Conservation (phyloP, 2,888 invertebrate genomes). For the Muschampia plurimacula region DNA sequence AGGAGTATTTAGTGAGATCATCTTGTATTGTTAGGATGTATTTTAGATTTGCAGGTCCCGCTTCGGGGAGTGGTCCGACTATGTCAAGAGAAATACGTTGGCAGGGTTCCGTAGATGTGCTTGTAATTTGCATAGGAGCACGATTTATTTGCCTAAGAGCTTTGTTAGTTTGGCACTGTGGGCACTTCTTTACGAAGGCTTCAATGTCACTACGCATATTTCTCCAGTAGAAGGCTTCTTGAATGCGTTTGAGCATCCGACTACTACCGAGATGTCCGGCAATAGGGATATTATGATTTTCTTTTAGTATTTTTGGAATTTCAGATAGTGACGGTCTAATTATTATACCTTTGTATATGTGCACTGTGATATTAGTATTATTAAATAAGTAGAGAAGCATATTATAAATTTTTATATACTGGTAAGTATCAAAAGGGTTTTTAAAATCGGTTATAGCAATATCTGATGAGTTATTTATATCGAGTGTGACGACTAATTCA, state of each 20-base stretch:
- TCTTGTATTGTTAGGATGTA: conserved; percentile 47
- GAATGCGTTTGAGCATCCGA: conserved; percentile 30
- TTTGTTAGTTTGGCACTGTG: conserved; percentile 43
- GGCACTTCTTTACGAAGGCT: conserved; percentile 37
- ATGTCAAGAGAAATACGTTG: conserved; percentile 41
- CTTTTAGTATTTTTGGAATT: conserved; percentile 28
- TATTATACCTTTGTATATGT: conserved; percentile 12
- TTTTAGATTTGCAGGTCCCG: conserved; percentile 39
- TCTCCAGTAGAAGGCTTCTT: conserved; percentile 46
- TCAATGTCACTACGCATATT: conserved; percentile 44
- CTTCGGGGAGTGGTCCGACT: conserved; percentile 44
- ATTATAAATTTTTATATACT: conserved; percentile 37
- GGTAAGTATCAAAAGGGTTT: conserved; percentile 36
- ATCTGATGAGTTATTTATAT: background rate
- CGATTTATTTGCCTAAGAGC: conserved; percentile 39
- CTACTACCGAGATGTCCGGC: conserved; percentile 19
- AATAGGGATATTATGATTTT: conserved; percentile 41
- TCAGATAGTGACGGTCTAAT: conserved; percentile 9
- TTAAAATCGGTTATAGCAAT: conserved; percentile 32
- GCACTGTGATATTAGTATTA: conserved; percentile 2
- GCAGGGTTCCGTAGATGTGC: conserved; percentile 39
- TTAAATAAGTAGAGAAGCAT: conserved; percentile 23
- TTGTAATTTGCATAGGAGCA: conserved; percentile 44
- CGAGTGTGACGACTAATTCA: background rate
- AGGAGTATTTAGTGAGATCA: conserved; percentile 47